Percentiles rank a stretch among this genome's conserved stretches.
phyloP scores from a whole-genome alignment of 2,888 invertebrate species.

The Rhyacophila evoluta region DNA sequence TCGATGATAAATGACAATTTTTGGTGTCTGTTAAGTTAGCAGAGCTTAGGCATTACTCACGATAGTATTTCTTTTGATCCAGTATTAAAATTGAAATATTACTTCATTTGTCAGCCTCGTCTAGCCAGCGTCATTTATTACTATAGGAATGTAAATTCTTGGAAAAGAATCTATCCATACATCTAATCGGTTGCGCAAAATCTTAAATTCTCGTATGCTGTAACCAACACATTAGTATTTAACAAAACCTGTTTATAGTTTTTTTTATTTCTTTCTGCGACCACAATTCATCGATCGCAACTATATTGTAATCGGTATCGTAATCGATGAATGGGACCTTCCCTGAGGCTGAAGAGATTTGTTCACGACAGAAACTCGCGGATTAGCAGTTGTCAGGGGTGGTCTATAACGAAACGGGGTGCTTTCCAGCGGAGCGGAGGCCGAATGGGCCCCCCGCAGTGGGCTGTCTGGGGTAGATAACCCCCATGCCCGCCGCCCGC shows the following conservation, averaged over 20 bases:
- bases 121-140: background rate
- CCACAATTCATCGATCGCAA: constrained; percentile 6
- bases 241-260: constrained; percentile 9
- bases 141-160: background rate
- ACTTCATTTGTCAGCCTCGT: background rate
- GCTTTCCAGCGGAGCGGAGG: background rate
- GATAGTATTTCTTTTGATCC: too few relatives aligned
- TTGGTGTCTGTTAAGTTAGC: too few relatives aligned
- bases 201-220: background rate
- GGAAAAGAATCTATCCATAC: background rate
- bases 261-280: background rate
- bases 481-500: constrained; percentile 1
- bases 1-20: too few relatives aligned
- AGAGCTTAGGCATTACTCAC: too few relatives aligned
- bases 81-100: too few relatives aligned
- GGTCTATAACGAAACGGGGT: background rate
- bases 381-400: background rate
- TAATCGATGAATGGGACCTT: constrained; percentile 17
- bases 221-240: background rate
- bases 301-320: background rate
- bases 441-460: background rate
- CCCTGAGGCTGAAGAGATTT: background rate
- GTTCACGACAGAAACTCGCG: background rate
- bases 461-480: background rate
- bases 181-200: background rate